Conservation (phyloP, 1,140 invertebrate genomes). For the Aporrectodea caliginosa region DNA sequence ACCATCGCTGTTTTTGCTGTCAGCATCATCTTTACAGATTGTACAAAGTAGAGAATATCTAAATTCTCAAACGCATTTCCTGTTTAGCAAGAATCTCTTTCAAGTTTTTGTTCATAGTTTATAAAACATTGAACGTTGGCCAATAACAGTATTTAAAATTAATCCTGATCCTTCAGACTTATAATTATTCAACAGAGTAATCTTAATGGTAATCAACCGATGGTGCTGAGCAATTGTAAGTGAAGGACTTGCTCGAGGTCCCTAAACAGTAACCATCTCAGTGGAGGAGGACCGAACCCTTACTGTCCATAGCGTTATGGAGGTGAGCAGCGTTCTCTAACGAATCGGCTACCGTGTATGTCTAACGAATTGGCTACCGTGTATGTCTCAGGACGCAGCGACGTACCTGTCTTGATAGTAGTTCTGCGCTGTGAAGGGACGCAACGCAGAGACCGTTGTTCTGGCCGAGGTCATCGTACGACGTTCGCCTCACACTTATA, state of each 20-base stretch:
- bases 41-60: not conserved
- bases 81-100: too few species aligned
- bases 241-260: not conserved
- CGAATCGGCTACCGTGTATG: too few species aligned
- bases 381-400: too few species aligned
- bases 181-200: too few species aligned
- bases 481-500: slow-evolving; percentile 86
- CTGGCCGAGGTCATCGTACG: slow-evolving; percentile 78
- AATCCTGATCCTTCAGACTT: too few species aligned
- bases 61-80: too few species aligned
- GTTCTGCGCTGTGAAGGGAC: slow-evolving; percentile 86
- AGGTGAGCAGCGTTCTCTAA: too few species aligned
- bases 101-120: too few species aligned
- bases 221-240: not conserved
- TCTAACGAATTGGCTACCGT: not conserved
- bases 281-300: not conserved
- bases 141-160: too few species aligned
- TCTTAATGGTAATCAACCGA: too few species aligned
- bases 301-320: not conserved
- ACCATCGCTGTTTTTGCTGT: not conserved
- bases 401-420: slow-evolving; percentile 76
- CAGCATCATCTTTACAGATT: not conserved
- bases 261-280: not conserved
- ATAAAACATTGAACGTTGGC: too few species aligned
- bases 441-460: slow-evolving; percentile 78